These are phyloP conservation scores for Oceanodroma tethys DNA, from an alignment of 2,113 vertebrate species.

Conservation along the genomic window DNA sequence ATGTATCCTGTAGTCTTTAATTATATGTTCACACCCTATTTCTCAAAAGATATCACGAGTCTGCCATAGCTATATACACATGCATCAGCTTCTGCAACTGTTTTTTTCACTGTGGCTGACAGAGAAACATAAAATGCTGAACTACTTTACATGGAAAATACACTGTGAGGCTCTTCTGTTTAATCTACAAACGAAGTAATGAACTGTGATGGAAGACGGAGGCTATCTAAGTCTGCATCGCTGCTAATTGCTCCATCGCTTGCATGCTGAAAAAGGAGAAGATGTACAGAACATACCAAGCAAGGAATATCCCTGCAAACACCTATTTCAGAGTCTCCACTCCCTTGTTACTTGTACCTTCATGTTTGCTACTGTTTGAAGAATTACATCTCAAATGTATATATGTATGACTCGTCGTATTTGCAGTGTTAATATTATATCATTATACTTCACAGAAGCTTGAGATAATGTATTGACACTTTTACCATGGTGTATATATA, in stretches of 20 bases:
- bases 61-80: not conserved
- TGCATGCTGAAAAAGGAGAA: not conserved
- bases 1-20: not conserved
- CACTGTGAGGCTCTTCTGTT: not conserved
- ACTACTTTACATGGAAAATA: slow-evolving; percentile 22
- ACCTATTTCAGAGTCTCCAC: not conserved
- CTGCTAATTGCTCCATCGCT: slow-evolving; percentile 3
- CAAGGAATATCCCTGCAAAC: not conserved
- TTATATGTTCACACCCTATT: slow-evolving; percentile 36
- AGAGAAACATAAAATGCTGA: not conserved
- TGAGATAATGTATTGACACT: not conserved
- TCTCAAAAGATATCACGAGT: slow-evolving; percentile 35
- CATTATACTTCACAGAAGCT: not conserved
- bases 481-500: not conserved
- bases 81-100: not conserved
- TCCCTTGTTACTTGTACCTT: not conserved
- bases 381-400: not conserved
- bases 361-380: not conserved
- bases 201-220: not conserved
- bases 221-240: not conserved
- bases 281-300: not conserved
- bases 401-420: not conserved
- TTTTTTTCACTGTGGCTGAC: not conserved
- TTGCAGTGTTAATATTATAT: not conserved
- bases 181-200: not conserved